Percentiles rank a stretch among this genome's conserved stretches.
Conservation (phyloP, 2,888 invertebrate genomes). For the Dione vanillae region DNA sequence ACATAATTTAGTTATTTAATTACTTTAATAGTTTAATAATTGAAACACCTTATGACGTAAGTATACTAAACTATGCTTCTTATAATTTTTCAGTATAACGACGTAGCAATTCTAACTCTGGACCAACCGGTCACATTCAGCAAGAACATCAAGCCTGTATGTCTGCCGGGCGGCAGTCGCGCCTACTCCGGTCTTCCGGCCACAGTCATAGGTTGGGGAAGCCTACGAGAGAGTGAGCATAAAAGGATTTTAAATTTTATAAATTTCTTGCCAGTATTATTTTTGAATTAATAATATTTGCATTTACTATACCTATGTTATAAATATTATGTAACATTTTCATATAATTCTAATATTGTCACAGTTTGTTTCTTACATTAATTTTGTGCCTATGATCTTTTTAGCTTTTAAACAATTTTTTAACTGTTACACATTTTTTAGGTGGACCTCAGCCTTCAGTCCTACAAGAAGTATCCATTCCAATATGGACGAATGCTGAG, state of each 20-base stretch:
- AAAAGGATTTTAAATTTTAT: neutral
- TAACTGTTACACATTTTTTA: conserved; percentile 54
- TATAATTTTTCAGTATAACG: conserved; percentile 87
- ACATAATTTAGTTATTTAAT: no score
- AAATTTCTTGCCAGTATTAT: neutral
- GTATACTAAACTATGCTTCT: conserved; percentile 32
- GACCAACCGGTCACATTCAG: conserved; percentile 90
- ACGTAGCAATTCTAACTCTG: conserved; percentile 91
- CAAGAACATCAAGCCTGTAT: conserved; percentile 90
- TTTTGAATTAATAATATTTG: neutral
- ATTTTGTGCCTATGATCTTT: neutral
- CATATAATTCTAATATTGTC: no score
- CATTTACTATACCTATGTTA: neutral
- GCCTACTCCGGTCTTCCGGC: conserved; percentile 88
- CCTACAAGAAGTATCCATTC: conserved; percentile 92
- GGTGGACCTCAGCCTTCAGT: conserved; percentile 92
- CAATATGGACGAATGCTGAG: conserved; percentile 91
- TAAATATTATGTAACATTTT: no score
- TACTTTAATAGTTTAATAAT: no score
- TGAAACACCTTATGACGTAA: no score
- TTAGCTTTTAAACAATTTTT: no score
- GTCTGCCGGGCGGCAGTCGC: conserved; percentile 86
- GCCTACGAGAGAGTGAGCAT: conserved; percentile 89
- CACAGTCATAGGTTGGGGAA: conserved; percentile 96
- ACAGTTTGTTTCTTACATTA: no score